Evolutionary conservation across 2,797 vertebrate species (phyloP), one percentile per base, ranked within the genome.

Genomic region (Cynodonichthys magdalenae): DNA sequence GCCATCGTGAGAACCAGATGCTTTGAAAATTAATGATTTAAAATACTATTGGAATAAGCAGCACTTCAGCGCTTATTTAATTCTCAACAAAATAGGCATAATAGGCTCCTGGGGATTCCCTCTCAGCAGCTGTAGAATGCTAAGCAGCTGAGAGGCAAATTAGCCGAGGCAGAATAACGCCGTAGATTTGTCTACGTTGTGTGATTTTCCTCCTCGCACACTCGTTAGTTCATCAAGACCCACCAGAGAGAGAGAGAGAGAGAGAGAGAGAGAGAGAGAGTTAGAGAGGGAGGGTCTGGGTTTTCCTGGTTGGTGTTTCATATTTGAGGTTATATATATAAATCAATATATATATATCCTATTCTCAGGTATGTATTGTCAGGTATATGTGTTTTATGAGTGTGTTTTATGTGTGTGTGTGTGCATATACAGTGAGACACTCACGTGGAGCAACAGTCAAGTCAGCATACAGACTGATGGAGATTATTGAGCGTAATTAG

Each of bases 71-170:
- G 75, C 86, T 92, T 91, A 92, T 91, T 92, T 91, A 91, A 92
- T 91, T 92, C 89, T 88, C 87, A 90, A 89, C 90, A 93, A 94
- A 94, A 92, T 92, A 88, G 87, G 90, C 87, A 91, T 94, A 94
- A 93, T 93, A 89, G 90, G 88, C 92, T 92, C 89, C 90, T 73
- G 82, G 91, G 93, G 92, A 92, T 91, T 93, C 90, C 90, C 87
- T 84, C 81, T 85, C 74, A 48, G 84, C 85, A 82, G 85, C 79
- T 60, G 77, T 59, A 81, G 92, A 92, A 94, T 92, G 92, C 88
- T 91, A 92, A 93, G 84, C 91, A 93, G 90, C 85, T 72, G 77
- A 78, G 77, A 88, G 87, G 90, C 89, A 93, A 93, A 94, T 93
- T 93, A 93, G 90, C 87, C 50, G 68, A 79, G 82, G 84, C 56